A percentile compares a stretch with the other conserved stretches of the same genome.
These are phyloP conservation scores for Todus mexicanus DNA, from an alignment of 2,797 vertebrate species.

Conservation along the genomic window DNA sequence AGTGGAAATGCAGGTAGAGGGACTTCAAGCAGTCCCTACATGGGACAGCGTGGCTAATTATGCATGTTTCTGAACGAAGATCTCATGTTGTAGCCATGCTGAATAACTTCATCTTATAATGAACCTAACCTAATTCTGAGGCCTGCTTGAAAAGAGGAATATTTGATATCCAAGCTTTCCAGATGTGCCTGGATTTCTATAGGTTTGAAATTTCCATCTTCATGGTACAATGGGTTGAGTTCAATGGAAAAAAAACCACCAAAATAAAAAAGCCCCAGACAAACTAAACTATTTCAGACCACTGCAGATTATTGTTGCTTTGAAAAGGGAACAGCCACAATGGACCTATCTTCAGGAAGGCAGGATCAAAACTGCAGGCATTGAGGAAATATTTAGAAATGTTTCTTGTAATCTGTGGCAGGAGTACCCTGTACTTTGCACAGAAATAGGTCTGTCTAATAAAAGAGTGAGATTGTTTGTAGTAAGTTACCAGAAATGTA, in stretches of 20 bases:
- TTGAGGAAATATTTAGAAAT: neutral
- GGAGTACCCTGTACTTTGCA: neutral
- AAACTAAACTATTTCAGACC: neutral
- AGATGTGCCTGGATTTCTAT: neutral
- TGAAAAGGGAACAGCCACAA: neutral
- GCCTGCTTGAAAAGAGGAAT: neutral
- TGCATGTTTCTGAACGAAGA: neutral
- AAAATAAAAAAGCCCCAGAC: neutral
- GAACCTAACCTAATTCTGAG: neutral
- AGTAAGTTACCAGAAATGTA: neutral
- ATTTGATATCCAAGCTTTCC: neutral
- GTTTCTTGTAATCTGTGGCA: neutral
- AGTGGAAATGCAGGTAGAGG: neutral
- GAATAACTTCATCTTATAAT: neutral
- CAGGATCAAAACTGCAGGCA: neutral
- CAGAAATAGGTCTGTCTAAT: neutral
- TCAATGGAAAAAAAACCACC: neutral
- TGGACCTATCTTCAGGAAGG: neutral
- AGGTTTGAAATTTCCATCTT: neutral
- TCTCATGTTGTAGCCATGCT: neutral
- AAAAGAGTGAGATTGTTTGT: neutral
- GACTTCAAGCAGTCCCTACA: neutral
- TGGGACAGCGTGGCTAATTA: neutral
- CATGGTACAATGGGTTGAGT: neutral
- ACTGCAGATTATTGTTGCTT: neutral